Base-by-base conservation (phyloP, 2,113 vertebrate genomes). In the Pseudorasbora parva region DNA sequence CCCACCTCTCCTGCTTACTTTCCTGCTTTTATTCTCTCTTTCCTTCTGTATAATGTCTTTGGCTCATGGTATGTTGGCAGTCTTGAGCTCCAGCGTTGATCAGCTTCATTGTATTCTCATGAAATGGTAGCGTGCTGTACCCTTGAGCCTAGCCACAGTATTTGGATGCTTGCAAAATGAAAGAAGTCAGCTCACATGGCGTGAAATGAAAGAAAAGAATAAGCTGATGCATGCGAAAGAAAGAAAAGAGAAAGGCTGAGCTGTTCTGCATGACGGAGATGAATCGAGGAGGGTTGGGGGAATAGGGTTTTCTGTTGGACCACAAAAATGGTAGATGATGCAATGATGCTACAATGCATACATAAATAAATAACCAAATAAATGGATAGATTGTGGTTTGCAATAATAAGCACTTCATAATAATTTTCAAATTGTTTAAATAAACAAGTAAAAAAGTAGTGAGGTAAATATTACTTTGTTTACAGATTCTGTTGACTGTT, bases 191-290 rank as follows among this genome's bases (percentile, higher is more conserved):
- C 56, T 84, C 84, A 83, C 64, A 49, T 66, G 69, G 82, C 86
- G 81, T 84, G 84, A 87, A 89, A 89, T 89, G 83, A 88, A 89
- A 86, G 85, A 69, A 76, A 82, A 75, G 76, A 89, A 89, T 82
- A 88, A 86, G 86, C 86, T 88, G 86, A 89, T 85, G 86, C 81
- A 83, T 83, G 66, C 45, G 68, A 82, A 82, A 82, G 81, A 72
- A 59, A 56, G 47, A 75, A 78, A 82, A 86, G 76, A 69, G 68
- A 82, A 74, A 84, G 82, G 75, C 81, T 82, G 81, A 82, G 80
- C 79, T 87, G 75, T 77, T 86, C 86, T 86, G 88, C 85, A 87
- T 86, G 86, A 88, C 21, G 60, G 49, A 85, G 71, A 43, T 59
- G 21, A 37, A 68, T 56, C 9, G 21, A 81, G 27, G 5, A 8